Evolutionary conservation across 30 jellyfish, hydroid and myxozoan species (phyloP).

Genomic region (Pseudorhiza aurosa): DNA sequence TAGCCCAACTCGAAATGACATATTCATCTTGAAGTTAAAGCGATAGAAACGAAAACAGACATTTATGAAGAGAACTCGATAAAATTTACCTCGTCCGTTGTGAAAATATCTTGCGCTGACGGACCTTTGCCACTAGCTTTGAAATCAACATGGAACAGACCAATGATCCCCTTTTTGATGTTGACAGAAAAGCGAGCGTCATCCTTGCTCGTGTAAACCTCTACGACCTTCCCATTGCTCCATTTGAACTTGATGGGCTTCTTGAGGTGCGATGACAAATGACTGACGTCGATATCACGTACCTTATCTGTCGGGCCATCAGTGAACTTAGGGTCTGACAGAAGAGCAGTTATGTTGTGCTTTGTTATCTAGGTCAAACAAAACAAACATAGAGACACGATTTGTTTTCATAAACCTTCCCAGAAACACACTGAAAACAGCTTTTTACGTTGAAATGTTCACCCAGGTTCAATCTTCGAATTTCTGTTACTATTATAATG

Average conservation of each 20-base stretch:
- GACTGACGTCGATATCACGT: background rate
- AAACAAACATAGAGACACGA: no score
- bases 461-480: no score
- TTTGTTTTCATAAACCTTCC: no score
- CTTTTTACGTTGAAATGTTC: no score
- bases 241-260: conserved; percentile 60
- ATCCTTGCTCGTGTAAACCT: conserved; percentile 20
- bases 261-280: background rate
- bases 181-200: conserved; percentile 70
- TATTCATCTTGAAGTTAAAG: no score
- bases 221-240: conserved; percentile 44
- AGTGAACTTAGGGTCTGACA: conserved; percentile 71
- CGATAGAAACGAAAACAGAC: no score
- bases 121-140: conserved; percentile 33
- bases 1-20: no score
- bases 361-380: conserved; percentile 41
- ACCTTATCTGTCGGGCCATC: conserved; percentile 31
- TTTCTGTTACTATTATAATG: no score
- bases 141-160: conserved; percentile 63
- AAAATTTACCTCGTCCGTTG: conserved; percentile 55
- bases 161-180: conserved; percentile 67
- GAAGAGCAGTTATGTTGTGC: conserved; percentile 29
- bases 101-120: conserved; percentile 32
- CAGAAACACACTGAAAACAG: no score
- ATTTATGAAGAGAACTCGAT: no score